Evolutionary conservation across 1,140 invertebrate genomes (phyloP), one percentile per base, ranked within the genome.

Genomic region (Orussus abietinus): DNA sequence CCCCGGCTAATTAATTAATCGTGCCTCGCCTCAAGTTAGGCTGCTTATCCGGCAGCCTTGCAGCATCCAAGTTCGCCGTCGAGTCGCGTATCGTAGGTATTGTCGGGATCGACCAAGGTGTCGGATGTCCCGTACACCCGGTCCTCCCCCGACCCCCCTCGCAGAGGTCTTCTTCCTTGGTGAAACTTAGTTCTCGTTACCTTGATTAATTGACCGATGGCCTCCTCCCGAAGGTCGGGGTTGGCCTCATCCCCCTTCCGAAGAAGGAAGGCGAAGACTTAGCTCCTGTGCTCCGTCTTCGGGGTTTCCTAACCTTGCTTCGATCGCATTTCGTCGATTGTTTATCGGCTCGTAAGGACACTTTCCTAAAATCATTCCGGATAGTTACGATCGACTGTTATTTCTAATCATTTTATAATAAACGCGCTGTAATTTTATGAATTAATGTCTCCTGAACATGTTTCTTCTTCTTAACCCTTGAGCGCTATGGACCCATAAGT

Each of bases 121-220:
- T 71, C 64, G 64, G 67, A 66, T 71, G 65, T 71, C 67, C 64
- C 61, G 56, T 59, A 60, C 63, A 71, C 59, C 46, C 56, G 62
- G 49, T 56, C 51, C 51, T 55, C 53, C 55, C 47, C 38, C 57
- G 45, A 21, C 41, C 36, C 34, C 33, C 41, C 45, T 40, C 34
- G 20, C 34, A 29, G 36, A 21, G 25, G 47, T 54, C 44, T 54
- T 56, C 56, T 47, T 51, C 51, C 56, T 29, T 15, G 13, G 17
- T 22, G n/a, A 14, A 31, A 66, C 66, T 70, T 66, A 50, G 50
- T 62, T 59, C 64, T 71, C 66, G 68, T 71, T 73, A 73, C 71
- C 67, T 69, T 71, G 70, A 73, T 73, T 73, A 71, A 73, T 73
- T 70, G 70, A 73, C 68, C 67, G 65, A 73, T 71, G 58, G 63